Evolutionary conservation across 2,113 vertebrate genomes (phyloP).

Genomic region (Chiloscyllium plagiosum): DNA sequence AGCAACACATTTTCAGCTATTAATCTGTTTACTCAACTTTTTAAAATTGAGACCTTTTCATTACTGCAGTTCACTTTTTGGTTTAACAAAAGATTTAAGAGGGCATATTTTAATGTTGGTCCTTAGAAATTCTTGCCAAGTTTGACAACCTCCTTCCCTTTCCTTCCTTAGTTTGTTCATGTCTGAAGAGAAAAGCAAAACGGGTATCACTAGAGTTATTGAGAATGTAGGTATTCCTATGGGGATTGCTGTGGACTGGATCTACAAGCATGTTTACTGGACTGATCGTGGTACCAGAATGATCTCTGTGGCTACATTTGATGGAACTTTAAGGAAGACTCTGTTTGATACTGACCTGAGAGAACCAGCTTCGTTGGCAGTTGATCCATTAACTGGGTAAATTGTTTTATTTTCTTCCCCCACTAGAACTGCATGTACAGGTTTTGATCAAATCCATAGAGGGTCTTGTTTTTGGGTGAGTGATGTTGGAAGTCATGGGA

Average conservation of each 20-base stretch:
- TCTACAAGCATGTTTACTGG: slow-evolving; percentile 37
- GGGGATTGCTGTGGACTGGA: slow-evolving; percentile 38
- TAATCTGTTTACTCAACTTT: background rate
- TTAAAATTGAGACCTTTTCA: too few relatives aligned
- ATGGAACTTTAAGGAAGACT: background rate
- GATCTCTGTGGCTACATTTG: slow-evolving; percentile 24
- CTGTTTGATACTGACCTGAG: slow-evolving; percentile 20
- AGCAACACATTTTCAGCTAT: too few relatives aligned
- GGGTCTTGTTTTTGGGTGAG: background rate
- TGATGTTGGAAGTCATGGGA: background rate
- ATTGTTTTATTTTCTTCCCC: background rate
- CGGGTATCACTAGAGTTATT: background rate
- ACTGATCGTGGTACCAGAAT: background rate
- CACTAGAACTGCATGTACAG: background rate
- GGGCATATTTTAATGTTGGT: too few relatives aligned
- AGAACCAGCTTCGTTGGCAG: slow-evolving; percentile 35
- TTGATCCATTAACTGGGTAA: slow-evolving; percentile 35
- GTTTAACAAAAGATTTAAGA: background rate
- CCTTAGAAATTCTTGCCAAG: too few relatives aligned
- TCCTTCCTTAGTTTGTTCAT: background rate
- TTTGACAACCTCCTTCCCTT: background rate
- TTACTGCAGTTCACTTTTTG: too few relatives aligned
- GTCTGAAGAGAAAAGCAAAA: background rate
- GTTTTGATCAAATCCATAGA: background rate
- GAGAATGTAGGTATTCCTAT: background rate